phyloP scores from a whole-genome alignment of 2,113 vertebrate species.

The Peromyscus californicus region DNA sequence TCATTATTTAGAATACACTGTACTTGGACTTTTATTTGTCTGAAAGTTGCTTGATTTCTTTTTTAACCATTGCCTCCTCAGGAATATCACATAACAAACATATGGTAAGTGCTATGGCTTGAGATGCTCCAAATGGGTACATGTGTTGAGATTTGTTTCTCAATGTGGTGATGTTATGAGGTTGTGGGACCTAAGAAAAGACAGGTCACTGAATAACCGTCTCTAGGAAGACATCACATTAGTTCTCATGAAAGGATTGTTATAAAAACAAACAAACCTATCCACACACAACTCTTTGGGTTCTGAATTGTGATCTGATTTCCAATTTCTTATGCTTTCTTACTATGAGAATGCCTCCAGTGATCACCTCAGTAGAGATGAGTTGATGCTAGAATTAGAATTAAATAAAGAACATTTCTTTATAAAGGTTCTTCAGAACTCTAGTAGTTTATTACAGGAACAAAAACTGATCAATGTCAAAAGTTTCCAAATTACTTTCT shows the following conservation, averaged over 20 bases:
- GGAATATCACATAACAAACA: not conserved
- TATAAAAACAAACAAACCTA: not conserved
- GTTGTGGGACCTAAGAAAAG: not conserved
- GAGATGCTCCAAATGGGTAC: no score
- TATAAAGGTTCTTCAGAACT: not conserved
- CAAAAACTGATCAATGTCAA: not conserved
- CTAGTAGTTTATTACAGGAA: not conserved
- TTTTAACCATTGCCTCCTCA: not conserved
- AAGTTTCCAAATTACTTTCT: not conserved
- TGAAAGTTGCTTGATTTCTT: not conserved
- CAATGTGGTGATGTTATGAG: not conserved
- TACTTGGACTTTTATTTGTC: not conserved
- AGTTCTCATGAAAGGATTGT: not conserved
- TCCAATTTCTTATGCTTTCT: fast-evolving
- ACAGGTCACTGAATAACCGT: no score
- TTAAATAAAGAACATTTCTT: not conserved
- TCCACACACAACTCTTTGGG: fast-evolving
- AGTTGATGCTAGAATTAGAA: not conserved
- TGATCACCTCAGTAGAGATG: not conserved
- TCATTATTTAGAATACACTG: not conserved
- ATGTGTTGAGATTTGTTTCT: not conserved
- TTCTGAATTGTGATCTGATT: not conserved
- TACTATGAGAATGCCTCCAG: no score
- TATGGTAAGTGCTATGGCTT: not conserved
- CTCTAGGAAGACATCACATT: not conserved